Conservation (phyloP, 2,797 vertebrate genomes). For the Sciaenops ocellatus region DNA sequence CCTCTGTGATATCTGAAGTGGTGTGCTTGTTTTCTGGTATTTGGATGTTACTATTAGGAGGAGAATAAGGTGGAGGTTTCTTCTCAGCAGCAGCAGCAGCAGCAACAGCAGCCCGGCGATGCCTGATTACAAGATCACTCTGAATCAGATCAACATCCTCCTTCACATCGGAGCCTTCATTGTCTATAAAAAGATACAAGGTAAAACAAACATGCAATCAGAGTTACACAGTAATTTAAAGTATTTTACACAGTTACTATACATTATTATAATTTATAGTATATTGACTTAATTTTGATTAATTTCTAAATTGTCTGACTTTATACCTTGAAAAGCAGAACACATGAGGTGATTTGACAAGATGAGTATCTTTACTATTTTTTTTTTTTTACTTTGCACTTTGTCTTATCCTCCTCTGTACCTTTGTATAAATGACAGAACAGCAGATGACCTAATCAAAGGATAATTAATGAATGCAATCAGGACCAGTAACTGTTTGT, state of each 20-base stretch:
- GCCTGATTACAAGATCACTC: conserved; percentile 44
- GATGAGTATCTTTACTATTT: too few relatives aligned
- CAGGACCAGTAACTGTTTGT: not conserved
- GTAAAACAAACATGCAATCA: too few relatives aligned
- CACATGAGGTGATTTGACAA: not conserved
- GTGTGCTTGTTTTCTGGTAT: not conserved
- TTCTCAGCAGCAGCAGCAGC: conserved; percentile 18
- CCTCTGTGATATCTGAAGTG: not conserved
- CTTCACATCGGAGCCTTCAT: conserved; percentile 37
- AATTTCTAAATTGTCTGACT: not conserved
- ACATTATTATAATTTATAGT: not conserved
- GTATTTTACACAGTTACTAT: not conserved
- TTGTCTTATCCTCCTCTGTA: conserved; percentile 2
- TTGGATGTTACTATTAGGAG: conserved; percentile 11
- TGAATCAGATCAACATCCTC: conserved; percentile 24
- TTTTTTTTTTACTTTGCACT: not conserved
- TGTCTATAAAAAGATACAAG: conserved; percentile 46
- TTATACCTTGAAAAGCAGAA: not conserved
- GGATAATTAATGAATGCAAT: not conserved
- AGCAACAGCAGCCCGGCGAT: conserved; percentile 37
- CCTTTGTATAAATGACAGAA: not conserved
- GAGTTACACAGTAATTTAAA: not conserved
- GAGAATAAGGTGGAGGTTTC: not conserved
- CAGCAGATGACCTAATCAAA: conserved; percentile 10
- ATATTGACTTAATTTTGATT: not conserved